Percentiles rank a stretch among this genome's conserved stretches.
These are phyloP conservation scores for Drosophila heteroneura DNA, from an alignment of 2,888 invertebrate genomes.

Conservation along the genomic window DNA sequence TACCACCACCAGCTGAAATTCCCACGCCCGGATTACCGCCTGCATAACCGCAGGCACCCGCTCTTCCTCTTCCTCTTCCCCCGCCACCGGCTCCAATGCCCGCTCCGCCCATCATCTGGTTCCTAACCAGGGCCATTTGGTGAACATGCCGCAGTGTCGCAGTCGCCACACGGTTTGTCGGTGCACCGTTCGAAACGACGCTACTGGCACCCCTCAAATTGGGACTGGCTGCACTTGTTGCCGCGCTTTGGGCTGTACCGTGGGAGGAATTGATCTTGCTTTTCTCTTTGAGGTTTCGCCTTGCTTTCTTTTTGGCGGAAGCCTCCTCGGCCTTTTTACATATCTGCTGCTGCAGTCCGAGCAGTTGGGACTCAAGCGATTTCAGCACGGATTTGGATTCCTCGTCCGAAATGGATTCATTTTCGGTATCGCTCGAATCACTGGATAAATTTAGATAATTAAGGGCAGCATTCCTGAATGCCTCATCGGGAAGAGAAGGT, in stretches of 20 bases:
- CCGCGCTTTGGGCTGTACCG: too few species aligned
- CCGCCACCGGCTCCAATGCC: constrained; percentile 45
- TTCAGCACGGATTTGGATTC: constrained; percentile 95
- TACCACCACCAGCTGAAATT: constrained; percentile 48
- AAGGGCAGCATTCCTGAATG: constrained; percentile 86
- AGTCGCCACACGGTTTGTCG: constrained; percentile 75
- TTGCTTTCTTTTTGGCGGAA: constrained; percentile 93
- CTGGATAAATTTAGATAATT: constrained; percentile 83
- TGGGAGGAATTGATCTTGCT: constrained; percentile 84
- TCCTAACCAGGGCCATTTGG: constrained; percentile 67
- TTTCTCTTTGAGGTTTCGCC: constrained; percentile 92
- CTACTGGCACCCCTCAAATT: constrained; percentile 79
- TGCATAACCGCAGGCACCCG: constrained; percentile 75
- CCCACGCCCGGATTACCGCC: constrained; percentile 51
- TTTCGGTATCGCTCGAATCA: constrained; percentile 90
- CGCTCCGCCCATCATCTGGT: constrained; percentile 66
- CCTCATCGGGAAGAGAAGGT: constrained; percentile 89
- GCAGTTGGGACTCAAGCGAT: constrained; percentile 92
- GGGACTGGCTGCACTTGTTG: constrained; percentile 54
- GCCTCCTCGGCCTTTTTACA: constrained; percentile 94
- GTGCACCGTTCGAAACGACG: constrained; percentile 49
- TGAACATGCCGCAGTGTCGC: constrained; percentile 78
- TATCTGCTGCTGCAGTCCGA: constrained; percentile 96
- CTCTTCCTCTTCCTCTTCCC: constrained; percentile 32
- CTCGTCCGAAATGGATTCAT: constrained; percentile 95